Evolutionary conservation across 2,113 vertebrate species (phyloP).

Genomic region (Struthidea cinerea): DNA sequence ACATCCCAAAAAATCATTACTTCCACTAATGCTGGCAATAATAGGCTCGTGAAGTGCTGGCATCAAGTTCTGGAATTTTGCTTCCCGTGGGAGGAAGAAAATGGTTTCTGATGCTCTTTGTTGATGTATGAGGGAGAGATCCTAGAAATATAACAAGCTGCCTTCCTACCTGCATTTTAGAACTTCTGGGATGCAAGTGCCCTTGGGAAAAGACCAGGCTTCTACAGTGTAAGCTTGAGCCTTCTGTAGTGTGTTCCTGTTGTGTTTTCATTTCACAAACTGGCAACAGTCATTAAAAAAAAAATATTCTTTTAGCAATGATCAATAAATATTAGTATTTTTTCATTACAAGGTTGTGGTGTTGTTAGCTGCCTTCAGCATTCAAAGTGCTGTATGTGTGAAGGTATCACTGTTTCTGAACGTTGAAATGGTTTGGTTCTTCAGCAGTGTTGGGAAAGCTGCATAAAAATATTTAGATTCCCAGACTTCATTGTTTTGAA

Average conservation of each 20-base stretch:
- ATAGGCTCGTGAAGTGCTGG: not conserved
- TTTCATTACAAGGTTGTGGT: not conserved
- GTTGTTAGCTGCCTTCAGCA: not conserved
- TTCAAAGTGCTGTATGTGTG: not conserved
- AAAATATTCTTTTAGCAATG: not conserved
- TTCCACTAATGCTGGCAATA: not conserved
- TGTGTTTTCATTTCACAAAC: not conserved
- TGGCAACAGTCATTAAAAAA: not conserved
- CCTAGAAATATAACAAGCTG: not conserved
- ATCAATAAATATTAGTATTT: not conserved
- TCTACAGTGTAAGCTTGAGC: not conserved
- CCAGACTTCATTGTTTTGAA: not conserved
- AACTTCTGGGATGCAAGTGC: not conserved
- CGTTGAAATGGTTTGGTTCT: not conserved
- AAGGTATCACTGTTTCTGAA: not conserved
- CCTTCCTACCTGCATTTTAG: not conserved
- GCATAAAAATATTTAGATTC: not conserved
- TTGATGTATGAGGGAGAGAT: not conserved
- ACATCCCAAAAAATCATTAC: not conserved
- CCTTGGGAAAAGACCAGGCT: not conserved
- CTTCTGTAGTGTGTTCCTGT: not conserved
- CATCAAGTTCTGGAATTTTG: not conserved
- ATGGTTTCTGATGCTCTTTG: not conserved
- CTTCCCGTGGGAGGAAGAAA: not conserved
- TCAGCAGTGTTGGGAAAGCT: not conserved